These are phyloP conservation scores for Eulimnadia texana DNA, from an alignment of 1,140 invertebrate species.

Conservation along the genomic window DNA sequence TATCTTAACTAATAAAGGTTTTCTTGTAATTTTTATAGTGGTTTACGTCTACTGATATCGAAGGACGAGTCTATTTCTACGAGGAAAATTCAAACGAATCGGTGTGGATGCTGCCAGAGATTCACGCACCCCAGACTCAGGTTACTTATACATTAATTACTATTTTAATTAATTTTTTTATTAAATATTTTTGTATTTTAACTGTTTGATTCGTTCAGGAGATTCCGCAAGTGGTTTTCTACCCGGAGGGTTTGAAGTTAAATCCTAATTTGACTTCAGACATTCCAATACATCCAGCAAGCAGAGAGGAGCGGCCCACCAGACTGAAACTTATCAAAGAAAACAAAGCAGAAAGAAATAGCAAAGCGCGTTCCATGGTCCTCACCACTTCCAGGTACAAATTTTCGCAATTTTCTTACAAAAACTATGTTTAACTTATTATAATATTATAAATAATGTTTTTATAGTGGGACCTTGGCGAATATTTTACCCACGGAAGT, in stretches of 20 bases:
- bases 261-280: background rate
- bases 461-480: too few species aligned
- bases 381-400: slow-evolving; percentile 19
- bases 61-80: slow-evolving; percentile 45
- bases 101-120: slow-evolving; percentile 40
- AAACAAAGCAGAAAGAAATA: slow-evolving; percentile 2
- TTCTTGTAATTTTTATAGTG: too few species aligned
- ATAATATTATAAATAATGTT: too few species aligned
- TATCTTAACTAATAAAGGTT: too few species aligned
- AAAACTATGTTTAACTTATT: too few species aligned
- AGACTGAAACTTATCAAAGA: too few species aligned
- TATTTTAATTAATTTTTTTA: too few species aligned
- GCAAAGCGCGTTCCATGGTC: slow-evolving; percentile 24
- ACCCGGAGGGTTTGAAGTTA: background rate
- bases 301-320: too few species aligned
- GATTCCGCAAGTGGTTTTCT: slow-evolving; percentile 1
- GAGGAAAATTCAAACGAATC: slow-evolving; percentile 43
- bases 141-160: background rate
- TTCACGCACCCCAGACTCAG: slow-evolving; percentile 8
- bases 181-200: background rate
- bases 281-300: background rate
- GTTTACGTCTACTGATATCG: slow-evolving; percentile 40
- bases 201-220: too few species aligned
- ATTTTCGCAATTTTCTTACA: background rate
- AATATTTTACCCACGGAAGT: too few species aligned